These are phyloP conservation scores for Allygus modestus DNA, from an alignment of 2,888 invertebrate genomes.

Conservation along the genomic window DNA sequence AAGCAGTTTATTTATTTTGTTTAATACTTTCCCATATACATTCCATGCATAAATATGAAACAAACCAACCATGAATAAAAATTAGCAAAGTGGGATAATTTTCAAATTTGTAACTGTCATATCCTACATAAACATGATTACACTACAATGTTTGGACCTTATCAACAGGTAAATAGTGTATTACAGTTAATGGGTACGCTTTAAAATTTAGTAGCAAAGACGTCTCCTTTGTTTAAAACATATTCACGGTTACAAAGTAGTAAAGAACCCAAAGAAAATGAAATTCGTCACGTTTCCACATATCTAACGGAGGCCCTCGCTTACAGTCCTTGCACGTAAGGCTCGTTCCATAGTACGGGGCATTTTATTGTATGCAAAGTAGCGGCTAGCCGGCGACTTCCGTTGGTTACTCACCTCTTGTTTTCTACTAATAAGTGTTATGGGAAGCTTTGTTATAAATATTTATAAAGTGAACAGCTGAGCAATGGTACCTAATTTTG, in stretches of 20 bases:
- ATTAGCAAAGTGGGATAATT: no score
- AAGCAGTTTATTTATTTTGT: no score
- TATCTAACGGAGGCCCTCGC: constrained; percentile 3
- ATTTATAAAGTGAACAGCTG: neutral
- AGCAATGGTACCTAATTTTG: no score
- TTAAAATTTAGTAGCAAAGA: no score
- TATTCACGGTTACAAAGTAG: neutral
- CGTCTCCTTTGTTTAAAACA: neutral
- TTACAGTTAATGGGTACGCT: no score
- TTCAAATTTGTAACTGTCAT: no score
- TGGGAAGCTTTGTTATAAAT: neutral
- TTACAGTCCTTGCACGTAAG: neutral
- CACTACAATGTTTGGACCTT: no score
- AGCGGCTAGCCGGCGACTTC: constrained; percentile 26
- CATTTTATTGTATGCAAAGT: constrained; percentile 41
- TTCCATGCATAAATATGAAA: no score
- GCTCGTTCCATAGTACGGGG: constrained; percentile 37
- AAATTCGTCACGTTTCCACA: neutral
- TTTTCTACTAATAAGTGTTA: constrained; percentile 27
- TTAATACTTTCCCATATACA: no score
- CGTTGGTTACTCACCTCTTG: neutral
- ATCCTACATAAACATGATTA: no score
- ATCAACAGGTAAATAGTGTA: no score
- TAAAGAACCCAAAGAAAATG: neutral
- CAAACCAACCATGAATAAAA: no score